Conservation (phyloP, 2,888 invertebrate genomes). For the Archaeoteleia sp. region DNA sequence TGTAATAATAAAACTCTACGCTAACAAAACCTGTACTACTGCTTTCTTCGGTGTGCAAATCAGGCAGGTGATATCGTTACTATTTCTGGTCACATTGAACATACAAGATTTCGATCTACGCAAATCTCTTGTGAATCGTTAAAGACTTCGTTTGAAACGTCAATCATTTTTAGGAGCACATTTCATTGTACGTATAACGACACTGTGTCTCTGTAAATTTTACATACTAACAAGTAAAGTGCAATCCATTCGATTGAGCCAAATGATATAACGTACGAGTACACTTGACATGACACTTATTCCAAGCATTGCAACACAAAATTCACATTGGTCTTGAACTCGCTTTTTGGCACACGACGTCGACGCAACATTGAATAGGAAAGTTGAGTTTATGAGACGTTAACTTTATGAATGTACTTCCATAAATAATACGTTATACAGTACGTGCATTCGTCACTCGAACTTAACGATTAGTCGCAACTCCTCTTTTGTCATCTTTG, state of each 20-base stretch:
- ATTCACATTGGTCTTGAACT: constrained; percentile 23
- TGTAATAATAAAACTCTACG: constrained; percentile 10
- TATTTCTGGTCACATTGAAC: constrained; percentile 49
- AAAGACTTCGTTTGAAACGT: constrained; percentile 31
- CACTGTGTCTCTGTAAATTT: constrained; percentile 2
- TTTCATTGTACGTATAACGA: constrained; percentile 22
- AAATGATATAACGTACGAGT: no score
- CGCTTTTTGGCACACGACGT: no score
- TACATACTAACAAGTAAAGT: constrained; percentile 48
- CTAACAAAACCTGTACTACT: constrained; percentile 28
- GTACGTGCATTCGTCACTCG: constrained; percentile 46
- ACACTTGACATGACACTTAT: constrained; percentile 23
- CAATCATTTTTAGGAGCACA: constrained; percentile 29
- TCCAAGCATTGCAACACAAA: constrained; percentile 39
- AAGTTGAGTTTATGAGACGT: no score
- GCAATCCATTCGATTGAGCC: constrained; percentile 55
- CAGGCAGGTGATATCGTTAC: constrained; percentile 53
- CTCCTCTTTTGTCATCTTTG: constrained; percentile 17
- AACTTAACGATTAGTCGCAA: constrained; percentile 14
- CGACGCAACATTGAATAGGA: no score
- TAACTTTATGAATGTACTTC: no score
- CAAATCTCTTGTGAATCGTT: no score
- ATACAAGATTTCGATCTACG: constrained; percentile 47
- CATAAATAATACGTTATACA: no score
- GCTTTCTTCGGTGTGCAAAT: constrained; percentile 47